Base-by-base conservation (phyloP, 2,888 invertebrate genomes). In the Erebia epiphron region DNA sequence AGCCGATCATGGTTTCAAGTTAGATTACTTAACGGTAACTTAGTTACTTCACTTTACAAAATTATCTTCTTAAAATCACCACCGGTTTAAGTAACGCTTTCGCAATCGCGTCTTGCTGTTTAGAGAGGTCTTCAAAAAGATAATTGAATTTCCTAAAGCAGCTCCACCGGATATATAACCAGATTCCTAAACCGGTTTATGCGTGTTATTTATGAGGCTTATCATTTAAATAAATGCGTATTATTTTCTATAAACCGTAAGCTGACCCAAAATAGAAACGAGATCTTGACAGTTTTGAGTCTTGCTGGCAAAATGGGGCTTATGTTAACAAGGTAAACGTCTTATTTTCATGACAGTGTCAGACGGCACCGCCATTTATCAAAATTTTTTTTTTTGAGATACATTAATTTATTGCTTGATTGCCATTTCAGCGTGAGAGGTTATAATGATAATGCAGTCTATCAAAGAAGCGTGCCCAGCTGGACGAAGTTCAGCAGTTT, bases 121-220 rank as follows among this genome's bases (percentile, higher is more conserved):
- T 61, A 61, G 18, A 61, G 16, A 61, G 16, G 43, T 62, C 4
- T 13, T 46, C 61, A 18, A 46, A 62, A 62, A 62, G 18, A 60
- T 60, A 11, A 21, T 46, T 46, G 18, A 46, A 61, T 61, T 60
- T 60, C 43, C 43, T 60, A 43, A 60, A 43, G 16, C 35, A 13
- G 61, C 18, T 16, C 21, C 14, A 49, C 46, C 61, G 61, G 61
- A 62, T 49, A 62, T 46, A 7, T 49, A 21, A 62, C 61, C 61
- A 62, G 61, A 60, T 60, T 60, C 43, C 60, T 18, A 8, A 18
- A 16, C 16, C 60, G 16, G 46, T 62, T 11, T 43, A 9, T 18
- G 16, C 4, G 18, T 46, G 46, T 62, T 49, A 13, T 61, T 18
- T 62, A 62, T 11, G 46, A 46, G 16, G 16, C 26, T n/a, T 21